Percentiles rank a stretch among this genome's conserved stretches.
These are phyloP conservation scores for Trichacis sp. DNA, from an alignment of 2,888 invertebrate genomes.

Conservation along the genomic window DNA sequence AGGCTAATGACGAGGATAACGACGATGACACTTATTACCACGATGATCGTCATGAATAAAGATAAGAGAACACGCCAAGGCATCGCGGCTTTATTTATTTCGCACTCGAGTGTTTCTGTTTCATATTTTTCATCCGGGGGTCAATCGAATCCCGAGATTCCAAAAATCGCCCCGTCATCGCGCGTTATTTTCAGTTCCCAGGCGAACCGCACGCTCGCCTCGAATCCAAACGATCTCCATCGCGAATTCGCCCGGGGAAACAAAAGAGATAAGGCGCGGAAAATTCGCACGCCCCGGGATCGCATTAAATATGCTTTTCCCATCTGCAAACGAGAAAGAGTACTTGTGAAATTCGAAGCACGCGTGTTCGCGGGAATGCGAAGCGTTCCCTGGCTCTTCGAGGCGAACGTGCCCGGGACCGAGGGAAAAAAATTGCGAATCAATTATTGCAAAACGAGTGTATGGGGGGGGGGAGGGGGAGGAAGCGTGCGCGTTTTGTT, in stretches of 20 bases:
- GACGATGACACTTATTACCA: conserved; percentile 43
- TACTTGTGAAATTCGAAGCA: conserved; percentile 34
- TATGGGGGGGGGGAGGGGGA: conserved; percentile 30
- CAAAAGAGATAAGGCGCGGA: too few species aligned
- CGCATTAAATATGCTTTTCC: conserved; percentile 24
- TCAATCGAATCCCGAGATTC: background rate
- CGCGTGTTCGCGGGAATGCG: conserved; percentile 36
- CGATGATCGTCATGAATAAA: conserved; percentile 33
- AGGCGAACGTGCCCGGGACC: conserved; percentile 35
- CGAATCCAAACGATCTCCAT: too few species aligned
- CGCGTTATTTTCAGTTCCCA: background rate
- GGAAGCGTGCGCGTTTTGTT: conserved; percentile 37
- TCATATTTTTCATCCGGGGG: background rate
- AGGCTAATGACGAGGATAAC: conserved; percentile 45
- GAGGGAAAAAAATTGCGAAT: conserved; percentile 30
- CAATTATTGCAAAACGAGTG: conserved; percentile 38
- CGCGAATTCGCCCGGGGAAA: too few species aligned
- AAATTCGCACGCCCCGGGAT: background rate
- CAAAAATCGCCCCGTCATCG: background rate
- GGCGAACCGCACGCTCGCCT: too few species aligned
- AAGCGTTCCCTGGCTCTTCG: conserved; percentile 30
- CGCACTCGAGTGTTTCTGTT: conserved; percentile 3
- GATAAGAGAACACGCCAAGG: conserved; percentile 32
- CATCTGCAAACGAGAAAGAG: conserved; percentile 26
- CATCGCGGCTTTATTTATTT: conserved; percentile 28